Evolutionary conservation across 2,113 vertebrate genomes (phyloP).

Genomic region (Pseudorasbora parva): DNA sequence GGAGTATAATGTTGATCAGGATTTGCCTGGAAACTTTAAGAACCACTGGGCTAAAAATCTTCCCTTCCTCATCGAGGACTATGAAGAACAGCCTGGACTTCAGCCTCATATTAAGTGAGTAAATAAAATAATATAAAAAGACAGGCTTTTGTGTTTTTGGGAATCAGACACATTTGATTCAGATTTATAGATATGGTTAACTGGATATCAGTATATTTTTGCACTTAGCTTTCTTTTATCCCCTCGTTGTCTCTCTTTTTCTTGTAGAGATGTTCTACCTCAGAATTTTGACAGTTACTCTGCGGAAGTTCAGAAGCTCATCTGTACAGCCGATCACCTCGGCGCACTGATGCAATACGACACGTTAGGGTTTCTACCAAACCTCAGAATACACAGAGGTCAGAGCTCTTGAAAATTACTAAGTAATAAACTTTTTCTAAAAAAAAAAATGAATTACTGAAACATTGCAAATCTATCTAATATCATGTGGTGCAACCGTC

Average conservation of each 20-base stretch:
- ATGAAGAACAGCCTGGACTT: constrained; percentile 96
- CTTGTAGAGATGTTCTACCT: constrained; percentile 88
- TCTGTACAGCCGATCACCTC: constrained; percentile 92
- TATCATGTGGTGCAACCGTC: background rate
- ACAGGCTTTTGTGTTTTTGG: background rate
- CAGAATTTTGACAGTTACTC: constrained; percentile 95
- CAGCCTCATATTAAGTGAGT: constrained; percentile 96
- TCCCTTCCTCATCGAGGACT: constrained; percentile 95
- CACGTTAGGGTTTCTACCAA: constrained; percentile 94
- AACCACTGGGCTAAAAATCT: constrained; percentile 98
- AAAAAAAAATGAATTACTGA: background rate
- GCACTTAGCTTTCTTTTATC: background rate
- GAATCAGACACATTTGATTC: background rate
- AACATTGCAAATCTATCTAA: background rate
- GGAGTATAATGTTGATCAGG: constrained; percentile 90
- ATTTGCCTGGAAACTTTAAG: constrained; percentile 94
- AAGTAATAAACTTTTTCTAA: background rate
- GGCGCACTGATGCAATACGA: constrained; percentile 96
- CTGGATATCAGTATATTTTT: background rate
- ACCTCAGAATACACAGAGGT: constrained; percentile 96
- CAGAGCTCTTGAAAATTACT: constrained; percentile 42
- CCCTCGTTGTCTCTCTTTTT: background rate
- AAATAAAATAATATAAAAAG: background rate
- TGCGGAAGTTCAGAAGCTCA: constrained; percentile 87
- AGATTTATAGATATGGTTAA: background rate